Percentiles rank a stretch among this genome's conserved stretches.
Conservation (phyloP, 2,113 vertebrate genomes). For the Entomyzon cyanotis region DNA sequence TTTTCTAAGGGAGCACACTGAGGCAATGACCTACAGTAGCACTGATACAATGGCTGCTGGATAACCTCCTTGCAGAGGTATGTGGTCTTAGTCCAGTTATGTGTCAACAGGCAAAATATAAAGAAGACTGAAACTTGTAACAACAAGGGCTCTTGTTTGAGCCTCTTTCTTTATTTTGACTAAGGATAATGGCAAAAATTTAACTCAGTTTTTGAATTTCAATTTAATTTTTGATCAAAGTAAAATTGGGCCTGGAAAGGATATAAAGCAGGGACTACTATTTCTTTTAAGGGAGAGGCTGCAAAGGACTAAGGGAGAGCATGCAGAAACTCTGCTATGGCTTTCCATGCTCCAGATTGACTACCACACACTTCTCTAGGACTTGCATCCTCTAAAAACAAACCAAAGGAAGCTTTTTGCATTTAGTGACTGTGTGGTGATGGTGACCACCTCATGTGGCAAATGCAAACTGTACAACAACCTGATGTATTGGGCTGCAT, state of each 20-base stretch:
- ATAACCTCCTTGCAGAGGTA: not conserved
- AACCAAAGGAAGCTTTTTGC: not conserved
- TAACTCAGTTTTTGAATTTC: not conserved
- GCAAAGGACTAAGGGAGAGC: not conserved
- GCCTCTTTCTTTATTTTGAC: not conserved
- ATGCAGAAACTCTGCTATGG: not conserved
- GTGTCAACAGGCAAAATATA: not conserved
- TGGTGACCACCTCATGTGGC: not conserved
- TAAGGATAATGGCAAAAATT: not conserved
- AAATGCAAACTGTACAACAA: not conserved
- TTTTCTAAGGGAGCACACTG: not conserved
- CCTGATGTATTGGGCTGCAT: not conserved
- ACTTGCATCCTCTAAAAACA: not conserved
- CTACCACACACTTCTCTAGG: not conserved
- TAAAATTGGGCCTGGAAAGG: not conserved
- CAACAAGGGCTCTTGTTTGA: not conserved
- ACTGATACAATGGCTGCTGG: not conserved
- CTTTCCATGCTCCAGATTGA: not conserved
- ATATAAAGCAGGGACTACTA: not conserved
- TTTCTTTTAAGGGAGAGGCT: not conserved
- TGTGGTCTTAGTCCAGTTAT: not conserved
- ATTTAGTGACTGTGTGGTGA: not conserved
- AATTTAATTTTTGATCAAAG: not conserved
- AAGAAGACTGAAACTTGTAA: not conserved
- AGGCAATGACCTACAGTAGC: slow-evolving; percentile 47